phyloP scores from a whole-genome alignment of 92 coral and sea anemone species.

The Palythoa grandiflora region DNA sequence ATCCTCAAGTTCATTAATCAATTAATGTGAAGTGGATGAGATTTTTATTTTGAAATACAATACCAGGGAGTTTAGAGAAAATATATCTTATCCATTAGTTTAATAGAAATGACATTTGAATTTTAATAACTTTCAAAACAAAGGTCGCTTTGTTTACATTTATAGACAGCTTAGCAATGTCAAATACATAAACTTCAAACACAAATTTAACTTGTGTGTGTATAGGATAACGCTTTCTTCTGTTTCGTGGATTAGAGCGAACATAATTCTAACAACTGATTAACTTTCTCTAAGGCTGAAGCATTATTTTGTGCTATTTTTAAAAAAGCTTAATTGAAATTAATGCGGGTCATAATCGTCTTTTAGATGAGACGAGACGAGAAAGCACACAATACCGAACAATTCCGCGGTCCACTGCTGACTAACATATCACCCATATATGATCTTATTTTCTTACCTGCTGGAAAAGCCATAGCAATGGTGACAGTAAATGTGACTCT shows the following conservation, averaged over 20 bases:
- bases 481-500: slow-evolving; percentile 93
- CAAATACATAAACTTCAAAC: no score
- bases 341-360: no score
- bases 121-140: no score
- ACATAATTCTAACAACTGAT: neutral
- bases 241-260: neutral
- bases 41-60: no score
- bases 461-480: slow-evolving; percentile 84
- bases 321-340: no score
- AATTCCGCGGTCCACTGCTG: neutral
- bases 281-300: neutral
- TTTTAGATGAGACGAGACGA: neutral
- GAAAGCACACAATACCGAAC: neutral
- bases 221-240: neutral
- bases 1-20: neutral
- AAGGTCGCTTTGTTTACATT: no score
- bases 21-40: no score
- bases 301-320: no score
- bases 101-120: no score
- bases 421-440: neutral
- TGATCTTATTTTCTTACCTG: slow-evolving; percentile 68
- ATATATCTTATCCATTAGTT: no score
- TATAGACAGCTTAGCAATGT: no score
- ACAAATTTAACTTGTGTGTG: neutral
- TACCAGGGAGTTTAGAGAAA: no score